These are phyloP conservation scores for Microcebus lehilahytsara DNA, from an alignment of 2,113 vertebrate genomes.

Conservation along the genomic window DNA sequence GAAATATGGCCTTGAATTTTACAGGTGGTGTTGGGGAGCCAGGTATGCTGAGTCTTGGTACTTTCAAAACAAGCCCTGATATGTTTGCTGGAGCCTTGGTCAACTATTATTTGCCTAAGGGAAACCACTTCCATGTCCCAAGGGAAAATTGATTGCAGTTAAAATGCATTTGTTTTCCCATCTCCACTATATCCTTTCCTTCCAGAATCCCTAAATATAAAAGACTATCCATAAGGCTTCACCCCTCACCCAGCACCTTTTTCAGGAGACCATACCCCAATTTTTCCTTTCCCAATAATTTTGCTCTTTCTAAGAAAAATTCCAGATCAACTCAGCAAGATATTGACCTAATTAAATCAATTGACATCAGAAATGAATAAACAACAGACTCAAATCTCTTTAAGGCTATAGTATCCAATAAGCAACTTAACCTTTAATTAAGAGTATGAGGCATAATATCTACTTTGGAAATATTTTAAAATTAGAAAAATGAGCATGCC, in stretches of 20 bases:
- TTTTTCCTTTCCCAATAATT: background rate
- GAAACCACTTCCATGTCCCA: background rate
- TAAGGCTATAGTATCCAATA: background rate
- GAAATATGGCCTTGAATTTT: background rate
- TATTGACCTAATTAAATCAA: conserved; percentile 9
- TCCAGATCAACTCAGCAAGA: background rate
- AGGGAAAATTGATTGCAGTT: background rate
- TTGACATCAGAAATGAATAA: background rate
- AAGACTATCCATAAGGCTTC: background rate
- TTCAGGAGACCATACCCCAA: background rate
- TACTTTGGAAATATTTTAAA: conserved; percentile 25
- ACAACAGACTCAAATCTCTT: background rate
- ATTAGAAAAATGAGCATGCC: background rate
- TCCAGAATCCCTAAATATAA: background rate
- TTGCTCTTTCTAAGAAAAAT: conserved; percentile 6
- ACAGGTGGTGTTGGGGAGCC: background rate
- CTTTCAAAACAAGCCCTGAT: background rate
- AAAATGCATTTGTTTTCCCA: background rate
- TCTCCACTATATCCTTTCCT: too few relatives aligned
- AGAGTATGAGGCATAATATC: background rate
- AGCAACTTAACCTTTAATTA: background rate
- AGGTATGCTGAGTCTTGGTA: background rate
- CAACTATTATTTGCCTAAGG: background rate
- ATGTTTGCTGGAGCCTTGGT: background rate
- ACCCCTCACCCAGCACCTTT: background rate